Evolutionary conservation across 2,888 invertebrate species (phyloP).

Genomic region (Pristionchus exspectatus): DNA sequence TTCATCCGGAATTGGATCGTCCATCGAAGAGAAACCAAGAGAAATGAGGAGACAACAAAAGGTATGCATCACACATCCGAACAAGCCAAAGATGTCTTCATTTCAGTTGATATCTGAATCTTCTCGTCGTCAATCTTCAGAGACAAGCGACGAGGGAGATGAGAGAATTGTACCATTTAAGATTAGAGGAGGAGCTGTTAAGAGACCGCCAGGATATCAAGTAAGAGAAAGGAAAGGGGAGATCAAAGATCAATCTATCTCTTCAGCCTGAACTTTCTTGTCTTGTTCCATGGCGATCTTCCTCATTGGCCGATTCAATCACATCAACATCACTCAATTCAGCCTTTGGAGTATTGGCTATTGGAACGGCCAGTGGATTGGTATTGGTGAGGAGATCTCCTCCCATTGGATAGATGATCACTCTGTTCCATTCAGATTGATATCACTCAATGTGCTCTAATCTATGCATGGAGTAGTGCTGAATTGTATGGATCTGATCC

Average conservation of each 20-base stretch:
- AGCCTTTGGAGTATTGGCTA: slow-evolving; percentile 88
- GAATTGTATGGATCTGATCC: slow-evolving; percentile 75
- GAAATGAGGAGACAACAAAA: slow-evolving; percentile 52
- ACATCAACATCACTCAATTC: slow-evolving; percentile 94
- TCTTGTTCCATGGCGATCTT: slow-evolving; percentile 86
- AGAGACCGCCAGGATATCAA: slow-evolving; percentile 94
- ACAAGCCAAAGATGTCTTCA: too few relatives aligned
- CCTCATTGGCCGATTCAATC: slow-evolving; percentile 88
- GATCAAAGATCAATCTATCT: not conserved
- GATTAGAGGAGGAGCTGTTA: slow-evolving; percentile 86
- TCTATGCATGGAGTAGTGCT: slow-evolving; percentile 74
- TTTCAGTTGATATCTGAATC: slow-evolving; percentile 44
- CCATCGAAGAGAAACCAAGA: slow-evolving; percentile 2
- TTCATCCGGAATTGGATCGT: slow-evolving; percentile 24
- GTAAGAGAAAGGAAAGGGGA: slow-evolving; percentile 54
- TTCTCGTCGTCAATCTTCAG: slow-evolving; percentile 66
- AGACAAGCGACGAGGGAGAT: slow-evolving; percentile 69
- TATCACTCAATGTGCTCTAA: slow-evolving; percentile 70
- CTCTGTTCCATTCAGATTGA: slow-evolving; percentile 57
- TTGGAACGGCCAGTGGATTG: slow-evolving; percentile 62
- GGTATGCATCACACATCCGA: not conserved
- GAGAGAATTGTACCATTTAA: slow-evolving; percentile 70
- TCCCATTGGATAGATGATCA: not conserved
- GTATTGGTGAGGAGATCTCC: slow-evolving; percentile 16
- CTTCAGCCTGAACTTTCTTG: slow-evolving; percentile 91